A percentile compares a stretch with the other conserved stretches of the same genome.
phyloP scores from a whole-genome alignment of 2,113 vertebrate species.

The Rhinolophus sinicus region DNA sequence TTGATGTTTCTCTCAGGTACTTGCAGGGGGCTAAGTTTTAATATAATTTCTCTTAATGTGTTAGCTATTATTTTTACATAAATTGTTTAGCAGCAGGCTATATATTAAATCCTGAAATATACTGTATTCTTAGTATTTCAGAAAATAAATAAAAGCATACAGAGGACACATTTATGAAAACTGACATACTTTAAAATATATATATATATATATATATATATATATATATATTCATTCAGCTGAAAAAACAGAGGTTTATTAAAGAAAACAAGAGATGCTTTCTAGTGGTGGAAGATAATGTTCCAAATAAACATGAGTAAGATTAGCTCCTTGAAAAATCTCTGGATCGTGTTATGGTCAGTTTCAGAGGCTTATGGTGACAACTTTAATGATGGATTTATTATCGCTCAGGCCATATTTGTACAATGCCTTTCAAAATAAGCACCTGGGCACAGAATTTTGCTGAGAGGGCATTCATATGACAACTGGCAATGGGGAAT shows the following conservation, averaged over 20 bases:
- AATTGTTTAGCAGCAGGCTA: conserved; percentile 74
- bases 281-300: conserved; percentile 66
- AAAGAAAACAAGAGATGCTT: conserved; percentile 77
- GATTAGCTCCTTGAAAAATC: conserved; percentile 54
- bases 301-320: conserved; percentile 61
- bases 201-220: too few species aligned
- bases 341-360: conserved; percentile 62
- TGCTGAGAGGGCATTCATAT: conserved; percentile 26
- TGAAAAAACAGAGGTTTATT: conserved; percentile 78
- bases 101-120: conserved; percentile 66
- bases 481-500: conserved; percentile 41
- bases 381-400: conserved; percentile 64
- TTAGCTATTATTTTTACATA: conserved; percentile 71
- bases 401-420: background rate
- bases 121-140: conserved; percentile 58
- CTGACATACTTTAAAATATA: conserved; percentile 51
- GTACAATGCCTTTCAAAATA: conserved; percentile 38
- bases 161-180: conserved; percentile 71
- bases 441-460: background rate
- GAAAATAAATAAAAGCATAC: conserved; percentile 76
- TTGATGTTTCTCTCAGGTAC: conserved; percentile 48
- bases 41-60: conserved; percentile 64
- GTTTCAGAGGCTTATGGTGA: conserved; percentile 28
- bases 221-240: conserved; percentile 50
- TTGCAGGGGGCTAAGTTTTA: conserved; percentile 64